Conservation (phyloP, 2,888 invertebrate species). For the Tryphoninae sp. region DNA sequence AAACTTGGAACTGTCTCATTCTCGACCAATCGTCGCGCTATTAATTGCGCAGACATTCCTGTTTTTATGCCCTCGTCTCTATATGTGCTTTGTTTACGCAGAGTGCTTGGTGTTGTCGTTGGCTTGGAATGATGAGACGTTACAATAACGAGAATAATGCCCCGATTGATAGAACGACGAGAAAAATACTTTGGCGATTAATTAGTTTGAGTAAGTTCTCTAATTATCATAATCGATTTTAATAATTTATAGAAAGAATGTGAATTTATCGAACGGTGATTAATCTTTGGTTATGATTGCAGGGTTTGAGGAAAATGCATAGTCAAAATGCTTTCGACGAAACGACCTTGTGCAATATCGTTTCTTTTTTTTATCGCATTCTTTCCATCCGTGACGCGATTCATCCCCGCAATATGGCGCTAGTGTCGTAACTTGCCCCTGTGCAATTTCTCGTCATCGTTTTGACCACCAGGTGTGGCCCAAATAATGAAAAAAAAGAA, state of each 20-base stretch:
- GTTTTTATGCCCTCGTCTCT: slow-evolving; percentile 19
- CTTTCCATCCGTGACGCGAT: background rate
- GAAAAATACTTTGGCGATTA: no score
- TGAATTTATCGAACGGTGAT: no score
- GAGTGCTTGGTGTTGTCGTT: no score
- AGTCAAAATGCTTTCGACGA: no score
- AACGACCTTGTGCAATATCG: background rate
- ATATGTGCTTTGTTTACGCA: background rate
- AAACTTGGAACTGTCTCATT: slow-evolving; percentile 19
- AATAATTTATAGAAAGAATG: no score
- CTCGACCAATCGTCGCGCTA: slow-evolving; percentile 6
- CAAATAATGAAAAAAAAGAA: slow-evolving; percentile 33
- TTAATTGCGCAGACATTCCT: slow-evolving; percentile 19
- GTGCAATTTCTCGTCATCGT: slow-evolving; percentile 31
- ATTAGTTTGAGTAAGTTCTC: no score
- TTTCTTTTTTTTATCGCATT: slow-evolving; percentile 19
- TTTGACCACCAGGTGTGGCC: slow-evolving; percentile 33
- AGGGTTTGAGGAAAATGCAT: no score
- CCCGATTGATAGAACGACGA: no score
- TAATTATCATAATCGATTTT: no score
- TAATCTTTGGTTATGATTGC: no score
- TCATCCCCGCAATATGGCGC: slow-evolving; percentile 5
- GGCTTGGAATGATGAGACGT: no score
- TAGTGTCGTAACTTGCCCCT: slow-evolving; percentile 28
- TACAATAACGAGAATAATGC: no score